Evolutionary conservation across 2,888 invertebrate genomes (phyloP).

Genomic region (Drosophila crucigera): DNA sequence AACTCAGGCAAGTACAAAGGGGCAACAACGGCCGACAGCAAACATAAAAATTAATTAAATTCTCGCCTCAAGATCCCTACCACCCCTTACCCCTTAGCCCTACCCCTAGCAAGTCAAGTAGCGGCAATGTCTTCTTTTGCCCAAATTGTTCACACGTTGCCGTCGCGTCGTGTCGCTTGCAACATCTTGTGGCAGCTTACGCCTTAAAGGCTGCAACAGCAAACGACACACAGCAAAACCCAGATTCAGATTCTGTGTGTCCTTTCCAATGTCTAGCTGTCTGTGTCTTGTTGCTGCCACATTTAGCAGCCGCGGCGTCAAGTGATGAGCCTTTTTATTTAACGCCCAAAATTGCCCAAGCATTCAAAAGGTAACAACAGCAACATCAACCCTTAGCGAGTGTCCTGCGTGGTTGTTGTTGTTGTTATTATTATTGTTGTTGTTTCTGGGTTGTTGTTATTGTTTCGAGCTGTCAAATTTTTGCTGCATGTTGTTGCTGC

Average conservation of each 20-base stretch:
- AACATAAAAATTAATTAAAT: conserved; percentile 79
- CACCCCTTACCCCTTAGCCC: neutral
- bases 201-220: conserved; percentile 69
- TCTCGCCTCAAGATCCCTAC: conserved; percentile 43
- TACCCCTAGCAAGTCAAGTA: conserved; percentile 58
- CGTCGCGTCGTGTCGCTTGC: conserved; percentile 19
- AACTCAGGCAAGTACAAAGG: conserved; percentile 63
- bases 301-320: conserved; percentile 64
- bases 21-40: conserved; percentile 42
- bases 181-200: conserved; percentile 67
- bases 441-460: conserved; percentile 56
- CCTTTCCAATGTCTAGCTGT: neutral
- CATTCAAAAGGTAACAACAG: conserved; percentile 56
- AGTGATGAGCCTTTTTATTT: conserved; percentile 78
- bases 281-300: conserved; percentile 36
- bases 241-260: neutral
- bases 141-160: conserved; percentile 77
- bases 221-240: conserved; percentile 6
- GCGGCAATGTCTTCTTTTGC: conserved; percentile 64
- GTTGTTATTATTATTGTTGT: conserved; percentile 17
- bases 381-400: conserved; percentile 57
- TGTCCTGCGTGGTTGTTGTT: conserved; percentile 20
- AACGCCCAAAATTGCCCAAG: conserved; percentile 52
- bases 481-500: conserved; percentile 44
- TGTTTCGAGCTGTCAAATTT: conserved; percentile 74